phyloP scores from a whole-genome alignment of 2,113 vertebrate genomes.

The Pipa parva region DNA sequence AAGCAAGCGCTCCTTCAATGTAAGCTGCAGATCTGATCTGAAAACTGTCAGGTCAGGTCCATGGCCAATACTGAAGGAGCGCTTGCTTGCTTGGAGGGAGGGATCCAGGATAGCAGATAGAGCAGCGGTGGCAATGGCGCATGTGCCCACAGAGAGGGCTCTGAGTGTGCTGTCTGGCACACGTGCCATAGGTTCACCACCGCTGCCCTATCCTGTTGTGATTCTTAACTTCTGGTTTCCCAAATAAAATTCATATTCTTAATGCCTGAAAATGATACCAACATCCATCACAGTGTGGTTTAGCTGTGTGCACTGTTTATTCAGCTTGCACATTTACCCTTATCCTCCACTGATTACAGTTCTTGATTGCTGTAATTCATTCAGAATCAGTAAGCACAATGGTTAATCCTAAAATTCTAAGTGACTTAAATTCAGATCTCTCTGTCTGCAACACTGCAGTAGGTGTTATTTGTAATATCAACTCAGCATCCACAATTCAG shows the following conservation, averaged over 20 bases:
- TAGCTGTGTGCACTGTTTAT: conserved; percentile 60
- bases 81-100: no score
- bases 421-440: conserved; percentile 54
- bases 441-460: conserved; percentile 57
- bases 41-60: no score
- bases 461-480: no score
- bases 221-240: neutral
- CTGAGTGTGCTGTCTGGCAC: no score
- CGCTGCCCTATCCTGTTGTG: neutral
- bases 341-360: conserved; percentile 66
- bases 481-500: no score
- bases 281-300: conserved; percentile 71
- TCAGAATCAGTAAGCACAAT: conserved; percentile 65
- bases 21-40: no score
- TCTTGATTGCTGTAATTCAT: conserved; percentile 73
- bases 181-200: no score
- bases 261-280: conserved; percentile 67
- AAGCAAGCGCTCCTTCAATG: no score
- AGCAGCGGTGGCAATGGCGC: neutral
- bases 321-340: conserved; percentile 65
- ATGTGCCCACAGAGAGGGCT: no score
- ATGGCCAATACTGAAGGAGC: no score
- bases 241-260: no score
- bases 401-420: conserved; percentile 59
- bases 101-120: no score